These are phyloP conservation scores for Elaphurus davidianus DNA, from an alignment of 2,113 vertebrate genomes.

Conservation along the genomic window DNA sequence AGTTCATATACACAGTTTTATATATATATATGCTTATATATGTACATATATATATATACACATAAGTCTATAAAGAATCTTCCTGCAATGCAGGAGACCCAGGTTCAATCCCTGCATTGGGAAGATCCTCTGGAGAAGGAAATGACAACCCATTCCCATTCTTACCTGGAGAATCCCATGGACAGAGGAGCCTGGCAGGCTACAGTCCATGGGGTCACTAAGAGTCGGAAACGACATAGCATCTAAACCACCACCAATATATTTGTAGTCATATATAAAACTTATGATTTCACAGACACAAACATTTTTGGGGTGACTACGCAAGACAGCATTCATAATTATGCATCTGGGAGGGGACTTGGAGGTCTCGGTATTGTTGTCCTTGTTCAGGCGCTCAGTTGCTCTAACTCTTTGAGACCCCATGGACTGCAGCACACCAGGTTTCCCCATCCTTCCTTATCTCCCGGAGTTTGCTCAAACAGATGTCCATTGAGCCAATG, in stretches of 20 bases:
- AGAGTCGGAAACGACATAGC: fast-evolving
- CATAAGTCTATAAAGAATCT: not conserved
- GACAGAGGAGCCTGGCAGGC: not conserved
- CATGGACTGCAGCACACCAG: not conserved
- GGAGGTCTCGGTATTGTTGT: not conserved
- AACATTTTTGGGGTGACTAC: not conserved
- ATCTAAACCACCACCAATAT: not conserved
- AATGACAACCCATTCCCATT: not conserved
- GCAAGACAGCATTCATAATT: not conserved
- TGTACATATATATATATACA: not conserved
- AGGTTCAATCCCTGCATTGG: not conserved
- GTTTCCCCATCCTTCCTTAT: not conserved
- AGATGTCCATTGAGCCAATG: not conserved
- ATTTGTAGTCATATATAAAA: not conserved
- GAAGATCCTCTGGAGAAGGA: not conserved
- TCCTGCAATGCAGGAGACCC: not conserved
- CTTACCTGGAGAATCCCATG: not conserved
- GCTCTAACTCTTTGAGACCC: not conserved
- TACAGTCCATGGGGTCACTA: not conserved
- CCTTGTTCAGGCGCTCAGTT: not conserved
- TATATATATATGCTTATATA: not conserved
- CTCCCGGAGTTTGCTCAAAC: not conserved
- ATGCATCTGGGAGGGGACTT: not conserved
- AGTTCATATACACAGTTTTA: not conserved
- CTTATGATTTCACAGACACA: not conserved